Evolutionary conservation across 1,140 invertebrate genomes (phyloP), one percentile per base, ranked within the genome.

Genomic region (Hyposmocoma kahamanoa): DNA sequence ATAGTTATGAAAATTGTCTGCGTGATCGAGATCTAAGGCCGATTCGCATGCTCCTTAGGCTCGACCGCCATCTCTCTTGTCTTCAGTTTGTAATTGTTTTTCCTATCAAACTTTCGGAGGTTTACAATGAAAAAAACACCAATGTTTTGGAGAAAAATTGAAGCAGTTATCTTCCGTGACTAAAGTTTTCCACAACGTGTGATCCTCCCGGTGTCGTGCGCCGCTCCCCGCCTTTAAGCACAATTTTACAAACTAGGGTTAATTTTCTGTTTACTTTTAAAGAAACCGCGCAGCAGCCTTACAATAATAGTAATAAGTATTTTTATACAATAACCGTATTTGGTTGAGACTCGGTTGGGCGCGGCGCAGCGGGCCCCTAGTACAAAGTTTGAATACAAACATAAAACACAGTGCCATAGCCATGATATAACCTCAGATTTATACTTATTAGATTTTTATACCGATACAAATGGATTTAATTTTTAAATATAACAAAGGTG

Each of bases 381-480:
- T 56, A 71, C 63, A 62, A 85, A 85, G 82, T 85, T 85, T 85
- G 78, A 85, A 80, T 83, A 72, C 81, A 84, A 73, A 67, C 62
- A 73, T 58, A 76, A 60, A 74, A 73, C 52, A 72, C 67, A 83
- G 82, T 85, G 82, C 82, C 82, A 85, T 85, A 83, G 82, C 72
- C 76, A 58, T 67, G 59, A 67, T 63, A 67, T 75, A 79, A 85
- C 82, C 79, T 83, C 77, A 84, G 76, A 84, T 81, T 81, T 84
- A 82, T 82, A 81, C 74, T 75, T 74, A 84, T 72, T 83, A 85
- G 79, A 85, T 83, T 83, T 84, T 85, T 85, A 85, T 85, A 85
- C 82, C 79, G 70, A 85, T 82, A 83, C 77, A 83, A 83, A 83
- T 85, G 79, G 77, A 85, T 85, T 85, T 85, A 83, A 85, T 85